A percentile compares a stretch with the other conserved stretches of the same genome.
Conservation (phyloP, 2,113 vertebrate species). For the Petrocephalus zakoni region DNA sequence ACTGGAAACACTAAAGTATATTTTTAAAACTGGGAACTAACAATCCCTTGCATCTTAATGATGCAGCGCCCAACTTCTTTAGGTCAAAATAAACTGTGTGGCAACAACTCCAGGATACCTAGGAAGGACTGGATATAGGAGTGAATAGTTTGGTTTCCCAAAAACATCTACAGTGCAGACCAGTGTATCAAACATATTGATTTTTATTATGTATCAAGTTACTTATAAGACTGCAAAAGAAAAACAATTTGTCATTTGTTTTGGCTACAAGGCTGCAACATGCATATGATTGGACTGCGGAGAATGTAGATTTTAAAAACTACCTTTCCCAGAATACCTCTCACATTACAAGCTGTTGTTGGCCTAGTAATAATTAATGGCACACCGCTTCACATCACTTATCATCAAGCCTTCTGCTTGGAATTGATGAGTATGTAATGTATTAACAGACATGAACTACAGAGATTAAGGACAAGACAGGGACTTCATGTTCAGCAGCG, state of each 20-base stretch:
- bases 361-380: conserved; percentile 46
- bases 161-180: conserved; percentile 49
- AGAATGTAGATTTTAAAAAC: conserved; percentile 46
- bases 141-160: background rate
- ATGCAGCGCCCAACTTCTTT: background rate
- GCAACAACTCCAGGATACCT: background rate
- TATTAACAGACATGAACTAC: conserved; percentile 40
- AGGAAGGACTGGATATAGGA: background rate
- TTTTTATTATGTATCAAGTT: conserved; percentile 59
- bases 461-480: conserved; percentile 29
- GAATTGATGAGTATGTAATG: conserved; percentile 29
- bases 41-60: background rate
- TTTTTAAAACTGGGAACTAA: background rate
- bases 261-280: conserved; percentile 49
- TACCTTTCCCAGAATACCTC: conserved; percentile 41
- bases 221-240: conserved; percentile 41
- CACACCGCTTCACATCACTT: conserved; percentile 28
- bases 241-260: conserved; percentile 69
- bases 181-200: conserved; percentile 50
- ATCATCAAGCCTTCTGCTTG: conserved; percentile 32
- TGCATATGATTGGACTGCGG: conserved; percentile 50
- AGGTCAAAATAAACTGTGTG: background rate
- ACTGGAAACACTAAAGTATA: background rate
- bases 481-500: background rate
- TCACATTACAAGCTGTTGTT: conserved; percentile 39